Evolutionary conservation across 2,113 vertebrate species (phyloP), one percentile per base, ranked within the genome.

Genomic region (Hypanus sabinus): DNA sequence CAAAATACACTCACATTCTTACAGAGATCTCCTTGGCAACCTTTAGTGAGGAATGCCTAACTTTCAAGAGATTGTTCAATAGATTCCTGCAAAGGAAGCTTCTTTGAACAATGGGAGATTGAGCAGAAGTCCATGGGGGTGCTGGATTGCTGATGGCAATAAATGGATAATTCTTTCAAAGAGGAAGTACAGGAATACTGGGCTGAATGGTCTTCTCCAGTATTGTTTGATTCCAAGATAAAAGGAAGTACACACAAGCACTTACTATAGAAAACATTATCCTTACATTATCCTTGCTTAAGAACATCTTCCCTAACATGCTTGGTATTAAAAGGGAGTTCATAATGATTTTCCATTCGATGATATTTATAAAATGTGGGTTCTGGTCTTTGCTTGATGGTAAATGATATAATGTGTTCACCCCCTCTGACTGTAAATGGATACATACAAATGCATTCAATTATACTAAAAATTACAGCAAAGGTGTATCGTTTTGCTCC

Each of bases 391-490:
- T 90, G 60, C 81, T 20, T 85, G 65, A 90, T 65, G 57, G 85
- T 90, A 90, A 90, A 33, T 90, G 85, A 90, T 65, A 65, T 65
- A 88, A 88, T 65, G 16, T 90, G 85, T 36, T 65, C 60, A 90
- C 36, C 16, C 30, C 60, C 11, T n/a, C 30, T 30, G 33, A 90
- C 65, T 30, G n/a, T 90, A 73, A 93, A 93, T 18, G 27, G 90
- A 92, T 92, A 24, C 0, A 71, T 92, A 92, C 70, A 71, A 92
- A 71, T 71, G 5, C 71, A 33, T 36, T 27, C 36, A 93, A 73
- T 73, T 73, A 73, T 93, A 55, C 46, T 75, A 24, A 73, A 93
- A 38, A 38, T 46, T 70, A 14, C 7, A 36, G 73, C 20, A 75
- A 73, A 46, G 71, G 71, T 73, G 71, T 65, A 85, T 55, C 60